Evolutionary conservation across 2,888 invertebrate species (phyloP), one percentile per base, ranked within the genome.

Genomic region (Pyrrhosoma nymphula): DNA sequence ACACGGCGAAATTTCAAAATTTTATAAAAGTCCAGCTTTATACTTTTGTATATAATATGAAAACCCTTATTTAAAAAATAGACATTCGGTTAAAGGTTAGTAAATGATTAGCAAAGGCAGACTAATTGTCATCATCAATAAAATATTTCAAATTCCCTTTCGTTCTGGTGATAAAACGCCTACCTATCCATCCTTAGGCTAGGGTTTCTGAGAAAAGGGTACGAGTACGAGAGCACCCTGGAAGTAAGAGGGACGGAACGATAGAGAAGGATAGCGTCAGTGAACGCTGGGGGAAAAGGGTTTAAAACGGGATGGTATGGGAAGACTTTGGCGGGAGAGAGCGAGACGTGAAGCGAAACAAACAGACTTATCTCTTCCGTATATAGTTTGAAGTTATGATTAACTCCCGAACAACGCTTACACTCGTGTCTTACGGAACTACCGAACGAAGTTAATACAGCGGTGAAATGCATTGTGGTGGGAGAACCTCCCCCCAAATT

Each of bases 311-410:
- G 60, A 47, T 4, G 4, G 47, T 47, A 47, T n/a, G 47, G 91
- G 23, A 35, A 39, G 26, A 69, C 1, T 69, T 26, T 12, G n/a
- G 69, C 1, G n/a, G 10, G n/a, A 47, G 35, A 56, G 39, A 90
- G 91, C 47, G 69, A 69, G 93, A 69, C 60, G 26, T 75, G 93
- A 69, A 93, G 93, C 93, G 93, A 75, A 75, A 69, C 93, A 93
- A 93, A 93, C 93, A 63, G n/a, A 93, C 93, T 93, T 93, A 93
- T 93, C 93, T 93, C 75, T 69, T 47, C 93, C 47, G 47, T 93
- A 75, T 93, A 75, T 63, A 93, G 93, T 93, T 93, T 93, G 93
- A 30, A 75, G 75, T 93, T 69, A 69, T 93, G 69, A 93, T 93
- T 93, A 93, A 69, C 69, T 75, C 93, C 47, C 69, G 69, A 75